These are phyloP conservation scores for Ctenopoma multispine DNA, from an alignment of 2,797 vertebrate genomes.

Conservation along the genomic window DNA sequence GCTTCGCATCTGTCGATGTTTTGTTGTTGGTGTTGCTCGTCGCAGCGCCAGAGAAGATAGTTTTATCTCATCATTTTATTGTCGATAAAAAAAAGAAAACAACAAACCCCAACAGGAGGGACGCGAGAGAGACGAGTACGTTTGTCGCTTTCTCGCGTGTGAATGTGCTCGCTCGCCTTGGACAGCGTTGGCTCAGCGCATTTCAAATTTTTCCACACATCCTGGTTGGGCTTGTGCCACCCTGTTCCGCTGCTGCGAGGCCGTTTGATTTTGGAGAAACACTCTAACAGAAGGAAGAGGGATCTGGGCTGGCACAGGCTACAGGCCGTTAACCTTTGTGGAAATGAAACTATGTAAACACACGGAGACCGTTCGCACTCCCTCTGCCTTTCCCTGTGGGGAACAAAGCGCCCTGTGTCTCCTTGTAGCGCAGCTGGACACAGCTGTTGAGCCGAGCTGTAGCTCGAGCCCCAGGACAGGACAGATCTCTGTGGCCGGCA, in stretches of 20 bases:
- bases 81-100: too few species aligned
- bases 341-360: conserved; percentile 52
- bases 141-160: conserved; percentile 6
- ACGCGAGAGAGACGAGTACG: neutral
- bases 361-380: conserved; percentile 30
- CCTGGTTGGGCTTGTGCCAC: conserved; percentile 60
- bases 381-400: conserved; percentile 39
- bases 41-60: neutral
- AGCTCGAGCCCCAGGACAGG: conserved; percentile 43
- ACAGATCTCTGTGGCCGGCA: conserved; percentile 24
- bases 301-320: conserved; percentile 39
- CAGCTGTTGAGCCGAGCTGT: conserved; percentile 75
- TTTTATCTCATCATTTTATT: neutral
- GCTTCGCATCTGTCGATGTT: conserved; percentile 46
- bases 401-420: conserved; percentile 82
- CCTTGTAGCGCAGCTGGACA: conserved; percentile 75
- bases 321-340: conserved; percentile 60
- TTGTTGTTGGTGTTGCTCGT: conserved; percentile 15
- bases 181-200: conserved; percentile 39
- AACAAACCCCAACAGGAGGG: neutral
- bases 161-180: conserved; percentile 25
- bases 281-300: conserved; percentile 41
- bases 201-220: conserved; percentile 73
- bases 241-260: conserved; percentile 53
- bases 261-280: conserved; percentile 17